Conservation (phyloP, 2,113 vertebrate species). For the Hippopotamus amphibius region DNA sequence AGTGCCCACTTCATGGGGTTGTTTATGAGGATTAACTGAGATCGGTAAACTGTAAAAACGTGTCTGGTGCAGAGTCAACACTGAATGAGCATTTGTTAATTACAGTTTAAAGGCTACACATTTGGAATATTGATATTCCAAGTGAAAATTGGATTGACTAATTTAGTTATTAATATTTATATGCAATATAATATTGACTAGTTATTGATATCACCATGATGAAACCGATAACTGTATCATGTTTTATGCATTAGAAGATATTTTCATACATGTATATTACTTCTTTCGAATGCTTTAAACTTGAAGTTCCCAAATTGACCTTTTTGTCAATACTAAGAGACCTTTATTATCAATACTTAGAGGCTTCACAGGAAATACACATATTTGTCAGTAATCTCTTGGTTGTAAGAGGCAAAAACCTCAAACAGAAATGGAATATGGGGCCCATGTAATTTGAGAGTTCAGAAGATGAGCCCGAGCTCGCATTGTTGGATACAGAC, state of each 20-base stretch:
- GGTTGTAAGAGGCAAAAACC: neutral
- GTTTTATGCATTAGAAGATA: slow-evolving; percentile 9
- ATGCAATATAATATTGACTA: neutral
- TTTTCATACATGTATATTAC: neutral
- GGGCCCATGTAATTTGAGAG: neutral
- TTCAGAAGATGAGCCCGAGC: neutral
- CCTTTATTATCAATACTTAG: neutral
- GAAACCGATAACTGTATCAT: neutral
- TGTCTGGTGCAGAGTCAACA: neutral
- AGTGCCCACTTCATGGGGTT: neutral
- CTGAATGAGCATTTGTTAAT: neutral
- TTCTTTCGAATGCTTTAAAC: neutral
- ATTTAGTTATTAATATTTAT: neutral
- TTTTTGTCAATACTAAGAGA: neutral
- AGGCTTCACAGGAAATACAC: neutral
- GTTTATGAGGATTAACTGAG: neutral
- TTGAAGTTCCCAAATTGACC: neutral
- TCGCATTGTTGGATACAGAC: no score
- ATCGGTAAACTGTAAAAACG: neutral
- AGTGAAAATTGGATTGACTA: neutral
- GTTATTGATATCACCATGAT: neutral
- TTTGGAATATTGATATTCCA: neutral
- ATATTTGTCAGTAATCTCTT: neutral
- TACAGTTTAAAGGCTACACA: neutral
- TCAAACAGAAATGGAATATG: neutral